Evolutionary conservation across 1,140 invertebrate genomes (phyloP).

Genomic region (Capitella teleta): DNA sequence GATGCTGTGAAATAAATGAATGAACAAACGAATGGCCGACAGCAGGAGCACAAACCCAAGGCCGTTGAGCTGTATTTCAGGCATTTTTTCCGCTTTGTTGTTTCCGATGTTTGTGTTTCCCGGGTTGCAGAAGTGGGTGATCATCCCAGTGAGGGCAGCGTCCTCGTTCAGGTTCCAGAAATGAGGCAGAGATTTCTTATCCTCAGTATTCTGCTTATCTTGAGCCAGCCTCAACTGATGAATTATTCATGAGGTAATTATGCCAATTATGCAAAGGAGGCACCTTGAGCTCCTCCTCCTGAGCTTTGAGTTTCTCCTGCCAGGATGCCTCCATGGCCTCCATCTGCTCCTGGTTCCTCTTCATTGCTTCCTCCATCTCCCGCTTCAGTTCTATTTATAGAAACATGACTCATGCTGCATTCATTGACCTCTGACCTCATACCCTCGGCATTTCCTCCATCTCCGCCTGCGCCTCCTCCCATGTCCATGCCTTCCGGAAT

Average conservation of each 20-base stretch:
- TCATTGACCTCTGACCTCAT: conserved; percentile 17
- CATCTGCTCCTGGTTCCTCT: conserved; percentile 49
- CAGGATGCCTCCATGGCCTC: conserved; percentile 47
- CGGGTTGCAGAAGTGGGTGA: conserved; percentile 47
- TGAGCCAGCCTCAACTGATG: conserved; percentile 14
- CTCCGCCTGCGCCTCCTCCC: conserved; percentile 2
- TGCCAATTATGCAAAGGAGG: neutral
- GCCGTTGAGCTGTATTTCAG: conserved; percentile 30
- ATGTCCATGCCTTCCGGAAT: conserved; percentile 6
- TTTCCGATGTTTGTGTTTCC: conserved; percentile 46
- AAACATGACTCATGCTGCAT: too few relatives aligned
- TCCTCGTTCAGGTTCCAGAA: conserved; percentile 55
- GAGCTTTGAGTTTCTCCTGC: conserved; percentile 44
- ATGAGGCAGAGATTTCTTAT: conserved; percentile 46
- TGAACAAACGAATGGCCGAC: neutral
- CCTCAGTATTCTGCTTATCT: conserved; percentile 40
- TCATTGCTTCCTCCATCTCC: conserved; percentile 43
- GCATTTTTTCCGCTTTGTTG: conserved; percentile 25
- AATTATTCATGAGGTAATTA: too few relatives aligned
- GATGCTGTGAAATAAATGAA: conserved; percentile 38
- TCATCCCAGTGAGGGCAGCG: conserved; percentile 48
- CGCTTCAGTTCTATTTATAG: conserved; percentile 44
- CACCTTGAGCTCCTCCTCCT: conserved; percentile 29
- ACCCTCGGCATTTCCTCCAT: conserved; percentile 18
- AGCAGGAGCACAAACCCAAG: conserved; percentile 19